phyloP scores from a whole-genome alignment of 2,888 invertebrate species.

The Eupithecia pulchellata region DNA sequence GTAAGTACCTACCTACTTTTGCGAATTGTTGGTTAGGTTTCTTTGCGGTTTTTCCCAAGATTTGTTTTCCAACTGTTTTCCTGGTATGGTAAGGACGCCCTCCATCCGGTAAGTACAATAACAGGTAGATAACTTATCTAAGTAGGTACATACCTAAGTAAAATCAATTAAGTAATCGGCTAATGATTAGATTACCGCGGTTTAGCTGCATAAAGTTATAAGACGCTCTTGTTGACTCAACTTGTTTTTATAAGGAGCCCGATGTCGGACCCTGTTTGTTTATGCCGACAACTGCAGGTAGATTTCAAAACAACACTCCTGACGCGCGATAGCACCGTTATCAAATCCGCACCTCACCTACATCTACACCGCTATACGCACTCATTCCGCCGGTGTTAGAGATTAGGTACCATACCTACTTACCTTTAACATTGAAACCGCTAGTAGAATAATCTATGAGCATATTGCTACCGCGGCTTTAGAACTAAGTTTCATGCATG shows the following conservation, averaged over 20 bases:
- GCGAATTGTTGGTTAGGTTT: background rate
- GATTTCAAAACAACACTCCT: constrained; percentile 64
- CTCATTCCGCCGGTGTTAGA: constrained; percentile 31
- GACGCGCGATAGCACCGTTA: constrained; percentile 40
- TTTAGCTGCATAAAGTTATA: background rate
- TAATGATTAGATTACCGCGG: constrained; percentile 4
- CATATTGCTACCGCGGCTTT: background rate
- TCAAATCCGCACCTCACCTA: constrained; percentile 35
- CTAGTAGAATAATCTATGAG: constrained; percentile 40
- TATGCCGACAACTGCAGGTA: constrained; percentile 55
- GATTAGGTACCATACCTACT: constrained; percentile 1
- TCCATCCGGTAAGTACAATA: too few species aligned
- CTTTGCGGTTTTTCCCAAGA: constrained; percentile 7
- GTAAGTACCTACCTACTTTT: too few species aligned
- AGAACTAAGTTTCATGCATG: constrained; percentile 11
- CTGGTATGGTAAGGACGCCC: background rate
- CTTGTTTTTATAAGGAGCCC: background rate
- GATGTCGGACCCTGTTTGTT: constrained; percentile 44
- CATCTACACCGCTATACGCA: constrained; percentile 15
- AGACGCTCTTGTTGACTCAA: constrained; percentile 32
- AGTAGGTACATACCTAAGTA: too few species aligned
- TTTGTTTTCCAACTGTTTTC: background rate
- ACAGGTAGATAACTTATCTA: background rate
- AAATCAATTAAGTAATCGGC: constrained; percentile 9
- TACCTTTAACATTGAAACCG: constrained; percentile 22